Evolutionary conservation across 2,888 invertebrate species (phyloP).

Genomic region (Conomelus anceps): DNA sequence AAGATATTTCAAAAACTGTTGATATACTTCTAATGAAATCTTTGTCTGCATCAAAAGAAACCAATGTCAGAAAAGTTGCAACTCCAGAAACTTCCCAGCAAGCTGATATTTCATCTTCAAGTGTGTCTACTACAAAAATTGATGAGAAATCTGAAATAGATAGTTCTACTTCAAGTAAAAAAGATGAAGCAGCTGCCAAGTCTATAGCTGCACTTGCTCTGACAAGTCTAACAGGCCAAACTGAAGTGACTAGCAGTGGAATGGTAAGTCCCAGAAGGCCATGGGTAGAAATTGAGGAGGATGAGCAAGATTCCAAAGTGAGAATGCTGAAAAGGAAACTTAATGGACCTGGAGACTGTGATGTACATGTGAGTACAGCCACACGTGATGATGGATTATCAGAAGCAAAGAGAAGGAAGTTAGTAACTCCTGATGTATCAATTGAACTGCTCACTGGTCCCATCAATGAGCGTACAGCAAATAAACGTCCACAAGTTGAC

Average conservation of each 20-base stretch:
- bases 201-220: neutral
- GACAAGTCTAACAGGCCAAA: neutral
- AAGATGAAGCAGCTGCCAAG: neutral
- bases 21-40: neutral
- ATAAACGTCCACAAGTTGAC: conserved; percentile 12
- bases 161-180: neutral
- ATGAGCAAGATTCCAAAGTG: conserved; percentile 18
- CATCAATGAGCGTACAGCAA: conserved; percentile 21
- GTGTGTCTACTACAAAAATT: neutral
- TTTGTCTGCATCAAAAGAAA: neutral
- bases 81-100: neutral
- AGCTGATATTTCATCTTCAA: neutral
- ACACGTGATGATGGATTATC: conserved; percentile 18
- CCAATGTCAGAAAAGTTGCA: neutral
- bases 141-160: neutral
- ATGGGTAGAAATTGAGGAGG: neutral
- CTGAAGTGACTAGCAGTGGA: neutral
- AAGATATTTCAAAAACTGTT: neutral
- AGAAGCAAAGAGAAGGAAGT: conserved; percentile 31
- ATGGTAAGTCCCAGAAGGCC: neutral
- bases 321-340: conserved; percentile 32
- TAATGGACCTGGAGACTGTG: conserved; percentile 19
- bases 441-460: conserved; percentile 33
- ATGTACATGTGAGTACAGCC: conserved; percentile 3
- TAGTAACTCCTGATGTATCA: conserved; percentile 35